Conservation (phyloP, 2,113 vertebrate genomes). For the Cyprinus carpio region DNA sequence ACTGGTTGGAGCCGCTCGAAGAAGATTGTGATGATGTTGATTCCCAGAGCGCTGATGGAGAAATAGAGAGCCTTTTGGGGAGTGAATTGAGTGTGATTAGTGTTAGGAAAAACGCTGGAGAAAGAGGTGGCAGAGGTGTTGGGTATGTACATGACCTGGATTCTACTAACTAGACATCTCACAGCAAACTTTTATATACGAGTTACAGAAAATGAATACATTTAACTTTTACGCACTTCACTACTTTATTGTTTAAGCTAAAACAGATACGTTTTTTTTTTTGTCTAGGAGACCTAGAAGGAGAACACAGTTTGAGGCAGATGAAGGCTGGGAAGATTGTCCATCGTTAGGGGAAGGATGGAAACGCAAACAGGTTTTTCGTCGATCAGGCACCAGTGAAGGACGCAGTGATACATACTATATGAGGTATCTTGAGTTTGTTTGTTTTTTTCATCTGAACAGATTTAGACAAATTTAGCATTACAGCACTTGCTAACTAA, state of each 20-base stretch:
- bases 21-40: slow-evolving; percentile 66
- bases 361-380: slow-evolving; percentile 84
- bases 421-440: slow-evolving; percentile 73
- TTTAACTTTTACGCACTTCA: not conserved
- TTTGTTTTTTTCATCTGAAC: no score
- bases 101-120: slow-evolving; percentile 60
- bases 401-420: slow-evolving; percentile 89
- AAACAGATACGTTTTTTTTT: not conserved
- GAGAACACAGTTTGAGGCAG: not conserved
- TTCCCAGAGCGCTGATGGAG: slow-evolving; percentile 56
- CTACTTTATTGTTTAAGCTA: not conserved
- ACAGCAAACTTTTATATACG: not conserved
- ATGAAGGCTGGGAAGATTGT: slow-evolving; percentile 84
- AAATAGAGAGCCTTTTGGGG: slow-evolving; percentile 72
- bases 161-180: not conserved
- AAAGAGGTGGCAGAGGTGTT: slow-evolving; percentile 2
- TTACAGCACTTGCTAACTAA: no score
- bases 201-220: no score
- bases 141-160: slow-evolving; percentile 38
- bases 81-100: slow-evolving; percentile 69
- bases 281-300: not conserved
- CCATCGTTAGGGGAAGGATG: slow-evolving; percentile 81
- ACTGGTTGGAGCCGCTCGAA: slow-evolving; percentile 80
- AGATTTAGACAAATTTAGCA: no score
- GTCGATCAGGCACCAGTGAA: slow-evolving; percentile 80